Evolutionary conservation across 2,888 invertebrate genomes (phyloP), one percentile per base, ranked within the genome.

Genomic region (Tortricodes alternella): DNA sequence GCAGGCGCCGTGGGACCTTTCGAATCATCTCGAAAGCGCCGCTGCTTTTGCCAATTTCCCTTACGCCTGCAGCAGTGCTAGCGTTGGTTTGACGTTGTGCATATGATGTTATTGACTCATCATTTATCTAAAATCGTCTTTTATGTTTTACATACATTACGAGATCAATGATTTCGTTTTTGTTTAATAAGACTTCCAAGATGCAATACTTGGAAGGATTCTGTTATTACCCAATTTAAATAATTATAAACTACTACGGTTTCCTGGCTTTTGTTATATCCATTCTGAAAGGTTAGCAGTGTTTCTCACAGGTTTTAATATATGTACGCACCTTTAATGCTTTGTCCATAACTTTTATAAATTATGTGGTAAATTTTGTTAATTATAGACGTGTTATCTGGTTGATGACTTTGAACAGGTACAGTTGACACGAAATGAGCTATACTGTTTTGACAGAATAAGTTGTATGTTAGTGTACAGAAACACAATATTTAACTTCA

Each of bases 11-110:
- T 43, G 53, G 5, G 48, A 53, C 11, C 0, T 7, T 11, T 21
- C 13, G 41, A 34, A 24, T 21, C 41, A 34, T 41, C 53, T 49
- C 48, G 53, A 55, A 48, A 53, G 53, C 18, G n/a, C 8, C 21
- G 32, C 38, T 18, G 46, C 39, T 46, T 39, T 53, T 49, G 35
- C 48, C 19, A 48, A 55, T 55, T 55, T 55, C 55, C 43, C 48
- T 21, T 27, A 34, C 32, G 8, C 7, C 41, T 24, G 32, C 15
- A 27, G 39, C 18, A 13, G 6, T 19, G 23, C 24, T 32, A 8
- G 21, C 24, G 16, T 27, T 34, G 16, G 16, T 15, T n/a, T 6
- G 21, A 29, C 19, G 15, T 11, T 29, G 9, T 29, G 29, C 29
- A 29, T 29, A 29, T 29, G 9, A 9, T n/a, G n/a, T n/a, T n/a